Evolutionary conservation across 2,113 vertebrate species (phyloP).

Genomic region (Struthio camelus): DNA sequence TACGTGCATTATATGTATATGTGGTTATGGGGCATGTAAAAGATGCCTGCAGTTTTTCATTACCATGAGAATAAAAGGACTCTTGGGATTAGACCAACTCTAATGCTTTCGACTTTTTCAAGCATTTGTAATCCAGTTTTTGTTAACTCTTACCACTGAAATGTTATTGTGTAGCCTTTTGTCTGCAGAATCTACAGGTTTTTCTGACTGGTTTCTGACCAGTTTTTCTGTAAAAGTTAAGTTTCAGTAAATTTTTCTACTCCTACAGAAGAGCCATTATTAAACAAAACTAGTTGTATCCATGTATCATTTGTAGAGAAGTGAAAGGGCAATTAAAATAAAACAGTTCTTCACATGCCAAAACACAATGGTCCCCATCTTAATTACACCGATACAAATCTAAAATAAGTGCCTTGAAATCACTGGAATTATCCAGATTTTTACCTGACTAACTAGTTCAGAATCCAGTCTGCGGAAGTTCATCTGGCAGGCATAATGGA

Average conservation of each 20-base stretch:
- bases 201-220: too few species aligned
- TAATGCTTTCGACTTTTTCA: not conserved
- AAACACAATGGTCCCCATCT: slow-evolving; percentile 37
- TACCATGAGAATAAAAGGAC: not conserved
- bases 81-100: not conserved
- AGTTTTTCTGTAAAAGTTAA: not conserved
- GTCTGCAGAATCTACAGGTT: not conserved
- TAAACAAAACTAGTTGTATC: not conserved
- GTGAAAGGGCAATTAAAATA: slow-evolving; percentile 6
- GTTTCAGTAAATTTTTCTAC: not conserved
- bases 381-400: slow-evolving; percentile 43
- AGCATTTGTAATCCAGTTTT: not conserved
- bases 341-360: not conserved
- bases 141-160: not conserved
- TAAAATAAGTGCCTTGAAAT: slow-evolving; percentile 17
- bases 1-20: not conserved
- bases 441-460: slow-evolving; percentile 5
- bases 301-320: slow-evolving; percentile 1
- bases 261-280: not conserved
- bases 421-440: slow-evolving; percentile 30
- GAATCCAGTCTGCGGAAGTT: slow-evolving; percentile 2
- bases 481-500: not conserved
- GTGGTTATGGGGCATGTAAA: not conserved
- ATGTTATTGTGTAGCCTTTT: not conserved
- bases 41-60: not conserved